Evolutionary conservation across 2,113 vertebrate species (phyloP).

Genomic region (Mirza zaza): DNA sequence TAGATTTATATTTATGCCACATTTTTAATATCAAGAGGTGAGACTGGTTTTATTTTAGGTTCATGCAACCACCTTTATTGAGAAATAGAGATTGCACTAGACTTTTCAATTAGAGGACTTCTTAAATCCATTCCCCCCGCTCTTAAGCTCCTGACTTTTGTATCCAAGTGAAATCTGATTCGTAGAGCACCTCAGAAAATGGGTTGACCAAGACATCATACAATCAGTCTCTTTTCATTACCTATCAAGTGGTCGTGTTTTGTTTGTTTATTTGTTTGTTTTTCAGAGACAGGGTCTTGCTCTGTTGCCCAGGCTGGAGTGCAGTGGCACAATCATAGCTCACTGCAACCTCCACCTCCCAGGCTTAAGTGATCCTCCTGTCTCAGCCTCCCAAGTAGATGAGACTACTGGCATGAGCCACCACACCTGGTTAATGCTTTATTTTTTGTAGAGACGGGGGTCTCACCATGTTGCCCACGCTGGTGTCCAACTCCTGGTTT

Average conservation of each 20-base stretch:
- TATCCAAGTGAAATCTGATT: background rate
- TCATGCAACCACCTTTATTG: background rate
- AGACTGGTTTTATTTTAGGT: background rate
- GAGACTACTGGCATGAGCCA: too few relatives aligned
- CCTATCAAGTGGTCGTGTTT: background rate
- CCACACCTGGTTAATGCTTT: too few relatives aligned
- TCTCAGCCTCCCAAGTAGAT: too few relatives aligned
- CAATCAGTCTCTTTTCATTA: background rate
- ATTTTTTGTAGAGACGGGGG: too few relatives aligned
- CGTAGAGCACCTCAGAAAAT: conserved; percentile 13
- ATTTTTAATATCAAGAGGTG: background rate
- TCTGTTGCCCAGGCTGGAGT: too few relatives aligned
- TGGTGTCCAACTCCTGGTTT: too few relatives aligned
- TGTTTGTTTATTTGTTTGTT: too few relatives aligned
- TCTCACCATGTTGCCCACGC: too few relatives aligned
- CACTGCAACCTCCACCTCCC: too few relatives aligned
- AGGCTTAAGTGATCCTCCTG: too few relatives aligned
- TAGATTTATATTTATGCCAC: background rate
- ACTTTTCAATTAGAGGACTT: background rate
- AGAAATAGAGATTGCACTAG: background rate
- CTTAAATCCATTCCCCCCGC: background rate
- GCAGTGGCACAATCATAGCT: too few relatives aligned
- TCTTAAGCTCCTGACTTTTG: background rate
- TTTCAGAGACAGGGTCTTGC: too few relatives aligned
- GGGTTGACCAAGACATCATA: background rate